Evolutionary conservation across 1,140 invertebrate species (phyloP), one percentile per base, ranked within the genome.

Genomic region (Bombyx mori): DNA sequence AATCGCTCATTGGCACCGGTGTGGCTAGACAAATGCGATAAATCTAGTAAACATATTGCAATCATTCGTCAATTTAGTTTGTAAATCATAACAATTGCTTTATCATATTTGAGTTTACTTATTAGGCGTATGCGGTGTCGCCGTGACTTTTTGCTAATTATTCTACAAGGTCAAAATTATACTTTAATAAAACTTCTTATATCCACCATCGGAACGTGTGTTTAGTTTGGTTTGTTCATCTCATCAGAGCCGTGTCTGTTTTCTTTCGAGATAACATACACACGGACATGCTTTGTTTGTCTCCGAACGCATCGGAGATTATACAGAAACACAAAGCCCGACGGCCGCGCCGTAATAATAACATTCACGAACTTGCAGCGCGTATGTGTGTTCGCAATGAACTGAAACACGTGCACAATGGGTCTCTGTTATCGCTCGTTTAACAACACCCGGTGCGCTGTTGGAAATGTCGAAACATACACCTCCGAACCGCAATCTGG

Each of bases 191-290:
- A 0, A 18, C 1, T 18, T 18, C 12, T 18, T 18, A 18, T 18
- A 35, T 7, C 42, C n/a, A 8, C 7, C n/a, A 45, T 49, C 18
- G 26, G 35, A 56, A 22, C 12, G 42, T 49, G 43, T 22, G 44
- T 44, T 49, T 49, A 8, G 18, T 59, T 46, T 57, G 42, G 58
- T 54, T 54, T 63, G 50, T 18, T 18, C 12, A 18, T 18, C 12
- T 18, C 12, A 18, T 18, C 12, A 18, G 12, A 18, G 12, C 26
- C 26, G 44, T 52, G 52, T 63, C 54, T 57, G 55, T 63, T 62
- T 63, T 59, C 62, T 54, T 54, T 57, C 61, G 57, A 68, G 73
- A 75, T 75, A 75, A 75, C 61, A 62, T 35, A 57, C 60, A 68
- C 58, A 71, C 60, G 63, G 65, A 68, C 58, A 65, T 59, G 65